Conservation (phyloP, 2,797 vertebrate genomes). For the Fringilla coelebs region DNA sequence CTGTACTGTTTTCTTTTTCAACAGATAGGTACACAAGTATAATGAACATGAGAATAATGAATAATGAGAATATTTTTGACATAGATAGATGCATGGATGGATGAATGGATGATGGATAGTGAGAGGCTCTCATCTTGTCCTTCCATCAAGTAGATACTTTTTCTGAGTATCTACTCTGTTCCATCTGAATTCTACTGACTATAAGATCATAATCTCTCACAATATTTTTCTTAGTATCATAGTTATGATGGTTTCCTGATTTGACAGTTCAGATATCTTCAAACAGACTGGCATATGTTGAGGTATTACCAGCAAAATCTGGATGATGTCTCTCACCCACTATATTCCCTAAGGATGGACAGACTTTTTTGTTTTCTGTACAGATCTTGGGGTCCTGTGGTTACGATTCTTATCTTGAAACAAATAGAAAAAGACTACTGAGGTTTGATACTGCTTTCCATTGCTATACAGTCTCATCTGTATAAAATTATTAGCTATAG, state of each 20-base stretch:
- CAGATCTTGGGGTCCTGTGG: background rate
- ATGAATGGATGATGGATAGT: background rate
- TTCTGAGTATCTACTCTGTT: background rate
- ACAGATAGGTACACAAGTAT: background rate
- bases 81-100: background rate
- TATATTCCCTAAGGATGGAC: background rate
- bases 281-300: background rate
- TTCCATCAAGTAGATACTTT: background rate
- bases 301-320: background rate
- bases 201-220: background rate
- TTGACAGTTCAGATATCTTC: background rate
- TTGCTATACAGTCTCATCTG: background rate
- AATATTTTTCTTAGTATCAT: background rate
- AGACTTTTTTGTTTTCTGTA: background rate
- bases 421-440: background rate
- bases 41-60: background rate
- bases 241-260: background rate
- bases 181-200: background rate
- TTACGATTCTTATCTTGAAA: background rate
- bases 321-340: accelerated
- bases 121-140: background rate
- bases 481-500: background rate
- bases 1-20: constrained; percentile 5
- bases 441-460: background rate
- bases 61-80: too few species aligned